phyloP scores from a whole-genome alignment of 1,140 invertebrate genomes.

The Paralvinella palmiformis region DNA sequence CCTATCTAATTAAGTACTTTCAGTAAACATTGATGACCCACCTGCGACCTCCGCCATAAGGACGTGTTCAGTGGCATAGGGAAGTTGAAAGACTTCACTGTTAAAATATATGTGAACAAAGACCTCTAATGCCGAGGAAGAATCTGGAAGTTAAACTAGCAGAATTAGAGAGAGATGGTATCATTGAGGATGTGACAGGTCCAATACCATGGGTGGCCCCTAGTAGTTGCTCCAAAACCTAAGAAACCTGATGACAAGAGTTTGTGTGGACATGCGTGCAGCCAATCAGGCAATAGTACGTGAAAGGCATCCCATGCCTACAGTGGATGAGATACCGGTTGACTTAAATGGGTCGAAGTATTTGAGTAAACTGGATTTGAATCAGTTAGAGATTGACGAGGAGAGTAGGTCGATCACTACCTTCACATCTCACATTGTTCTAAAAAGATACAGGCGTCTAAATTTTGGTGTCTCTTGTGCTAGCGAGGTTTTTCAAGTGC shows the following conservation, averaged over 20 bases:
- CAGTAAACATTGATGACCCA: too few relatives aligned
- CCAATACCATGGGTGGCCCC: slow-evolving; percentile 28
- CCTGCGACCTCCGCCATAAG: too few relatives aligned
- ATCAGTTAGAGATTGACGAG: slow-evolving; percentile 19
- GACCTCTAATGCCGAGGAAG: not conserved
- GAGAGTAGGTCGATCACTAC: slow-evolving; percentile 20
- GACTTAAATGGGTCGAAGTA: slow-evolving; percentile 14
- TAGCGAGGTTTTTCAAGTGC: not conserved
- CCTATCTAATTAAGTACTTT: too few relatives aligned
- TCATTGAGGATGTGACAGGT: slow-evolving; percentile 22
- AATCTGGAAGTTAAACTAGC: not conserved
- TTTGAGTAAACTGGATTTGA: slow-evolving; percentile 21
- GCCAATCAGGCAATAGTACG: not conserved
- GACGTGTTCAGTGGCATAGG: too few relatives aligned
- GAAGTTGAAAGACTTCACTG: too few relatives aligned
- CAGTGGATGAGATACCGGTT: not conserved
- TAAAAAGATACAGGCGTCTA: slow-evolving; percentile 12
- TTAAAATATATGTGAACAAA: too few relatives aligned
- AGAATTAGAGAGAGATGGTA: slow-evolving; percentile 9
- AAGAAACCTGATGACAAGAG: slow-evolving; percentile 8
- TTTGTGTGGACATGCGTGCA: not conserved
- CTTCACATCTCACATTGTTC: slow-evolving; percentile 8
- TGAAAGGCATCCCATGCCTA: not conserved
- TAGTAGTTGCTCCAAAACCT: slow-evolving; percentile 18
- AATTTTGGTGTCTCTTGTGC: slow-evolving; percentile 16